Evolutionary conservation across 2,113 vertebrate genomes (phyloP), one percentile per base, ranked within the genome.

Genomic region (Porphyrio hochstetteri): DNA sequence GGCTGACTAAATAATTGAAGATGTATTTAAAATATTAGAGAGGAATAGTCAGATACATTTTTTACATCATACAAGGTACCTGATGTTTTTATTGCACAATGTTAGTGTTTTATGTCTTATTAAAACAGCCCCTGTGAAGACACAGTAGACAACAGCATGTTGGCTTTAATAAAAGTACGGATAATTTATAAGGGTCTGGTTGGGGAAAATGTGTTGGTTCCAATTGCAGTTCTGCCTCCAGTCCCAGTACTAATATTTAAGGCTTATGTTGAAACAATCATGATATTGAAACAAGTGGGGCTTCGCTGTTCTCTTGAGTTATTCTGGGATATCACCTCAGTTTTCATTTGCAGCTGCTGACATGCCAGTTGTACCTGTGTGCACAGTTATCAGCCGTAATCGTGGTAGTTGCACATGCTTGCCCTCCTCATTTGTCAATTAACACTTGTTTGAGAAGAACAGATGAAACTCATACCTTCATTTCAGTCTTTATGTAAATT

Each of bases 291-390:
- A 50, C 33, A 44, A 82, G 70, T 35, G 55, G n/a, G 44, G 29
- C 71, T 93, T 90, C 92, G 64, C 71, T 46, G 79, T 77, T 67
- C 59, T 88, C 82, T 57, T 28, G 40, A 83, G 38, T 93, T 82
- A 42, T 24, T 82, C 52, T 70, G 46, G 87, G 68, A 48, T 92
- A 88, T 60, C 35, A 77, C 64, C 68, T 74, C 67, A 64, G 9
- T 57, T 88, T 94, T 94, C 82, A 83, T 93, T 91, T 86, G 82
- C 76, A 92, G 82, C 86, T 94, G 79, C 87, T 93, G 85, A 94
- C 90, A 55, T 75, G 68, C 52, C 82, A 61, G 0, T 87, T 86
- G 65, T 92, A 74, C 52, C 68, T 60, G 71, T 55, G 23, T 23
- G 52, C 64, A 44, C n/a, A 71, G 3, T 90, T 78, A 92, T 81